phyloP scores from a whole-genome alignment of 2,113 vertebrate genomes.

The Larimichthys crocea region DNA sequence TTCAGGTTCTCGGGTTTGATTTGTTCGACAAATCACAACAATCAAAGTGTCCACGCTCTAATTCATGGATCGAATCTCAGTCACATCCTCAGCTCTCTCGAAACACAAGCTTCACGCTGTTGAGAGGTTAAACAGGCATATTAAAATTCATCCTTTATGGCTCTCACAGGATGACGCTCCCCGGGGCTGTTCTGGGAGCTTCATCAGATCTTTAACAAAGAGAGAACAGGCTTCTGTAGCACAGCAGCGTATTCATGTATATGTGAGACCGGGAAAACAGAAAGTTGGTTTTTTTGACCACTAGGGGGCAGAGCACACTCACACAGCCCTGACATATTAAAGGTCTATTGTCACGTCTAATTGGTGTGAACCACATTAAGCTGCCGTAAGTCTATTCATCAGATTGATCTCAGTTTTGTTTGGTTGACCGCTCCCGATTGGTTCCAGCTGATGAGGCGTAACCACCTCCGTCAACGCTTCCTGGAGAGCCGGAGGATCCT shows the following conservation, averaged over 20 bases:
- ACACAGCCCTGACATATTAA: not conserved
- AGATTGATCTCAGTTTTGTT: no score
- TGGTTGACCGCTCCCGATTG: no score
- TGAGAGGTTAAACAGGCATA: conserved; percentile 23
- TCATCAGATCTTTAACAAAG: not conserved
- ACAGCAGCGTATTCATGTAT: not conserved
- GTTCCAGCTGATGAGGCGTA: no score
- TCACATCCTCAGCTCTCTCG: conserved; percentile 56
- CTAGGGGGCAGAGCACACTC: not conserved
- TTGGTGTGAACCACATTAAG: no score
- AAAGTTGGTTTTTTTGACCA: not conserved
- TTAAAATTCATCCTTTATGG: conserved; percentile 27
- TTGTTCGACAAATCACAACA: no score
- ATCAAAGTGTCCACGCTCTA: conserved; percentile 60
- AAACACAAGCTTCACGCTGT: not conserved
- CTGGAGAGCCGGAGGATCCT: no score
- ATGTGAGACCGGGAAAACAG: not conserved
- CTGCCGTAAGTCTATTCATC: no score
- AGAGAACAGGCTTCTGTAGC: not conserved
- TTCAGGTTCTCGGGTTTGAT: no score
- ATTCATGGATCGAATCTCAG: conserved; percentile 46
- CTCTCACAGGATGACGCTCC: not conserved
- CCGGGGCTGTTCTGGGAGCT: not conserved
- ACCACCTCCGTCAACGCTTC: no score
- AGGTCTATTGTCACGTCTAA: no score